Evolutionary conservation across 2,888 invertebrate species (phyloP).

Genomic region (Plagodis pulveraria): DNA sequence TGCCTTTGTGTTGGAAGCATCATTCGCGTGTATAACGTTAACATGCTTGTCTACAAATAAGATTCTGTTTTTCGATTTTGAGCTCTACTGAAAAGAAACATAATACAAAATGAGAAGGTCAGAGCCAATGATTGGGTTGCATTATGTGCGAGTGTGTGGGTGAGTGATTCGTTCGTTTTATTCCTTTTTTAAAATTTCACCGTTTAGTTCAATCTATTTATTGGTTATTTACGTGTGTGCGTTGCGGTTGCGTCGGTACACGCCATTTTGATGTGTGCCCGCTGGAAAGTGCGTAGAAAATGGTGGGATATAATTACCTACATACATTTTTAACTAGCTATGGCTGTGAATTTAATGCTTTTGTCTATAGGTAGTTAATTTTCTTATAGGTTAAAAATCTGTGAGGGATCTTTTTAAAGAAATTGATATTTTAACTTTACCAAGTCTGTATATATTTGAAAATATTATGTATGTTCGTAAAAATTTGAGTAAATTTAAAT

Average conservation of each 20-base stretch:
- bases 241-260: constrained; percentile 60
- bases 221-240: constrained; percentile 75
- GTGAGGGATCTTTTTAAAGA: no score
- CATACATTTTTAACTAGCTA: constrained; percentile 58
- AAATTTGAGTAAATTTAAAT: no score
- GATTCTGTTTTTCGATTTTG: constrained; percentile 42
- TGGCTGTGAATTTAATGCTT: constrained; percentile 23
- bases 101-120: constrained; percentile 41
- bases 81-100: constrained; percentile 42
- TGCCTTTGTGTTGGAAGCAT: constrained; percentile 58
- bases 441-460: no score
- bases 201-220: constrained; percentile 85
- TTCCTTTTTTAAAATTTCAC: constrained; percentile 84
- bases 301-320: constrained; percentile 71
- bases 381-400: neutral
- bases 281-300: constrained; percentile 82
- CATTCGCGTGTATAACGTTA: constrained; percentile 75
- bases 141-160: constrained; percentile 69
- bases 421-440: no score
- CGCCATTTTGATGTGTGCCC: constrained; percentile 45
- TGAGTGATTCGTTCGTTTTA: constrained; percentile 79
- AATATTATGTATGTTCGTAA: no score
- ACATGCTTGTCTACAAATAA: constrained; percentile 73
- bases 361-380: constrained; percentile 3
- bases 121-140: constrained; percentile 79